A percentile compares a stretch with the other conserved stretches of the same genome.
phyloP scores from a whole-genome alignment of 2,113 vertebrate species.

The Sebastes fasciatus region DNA sequence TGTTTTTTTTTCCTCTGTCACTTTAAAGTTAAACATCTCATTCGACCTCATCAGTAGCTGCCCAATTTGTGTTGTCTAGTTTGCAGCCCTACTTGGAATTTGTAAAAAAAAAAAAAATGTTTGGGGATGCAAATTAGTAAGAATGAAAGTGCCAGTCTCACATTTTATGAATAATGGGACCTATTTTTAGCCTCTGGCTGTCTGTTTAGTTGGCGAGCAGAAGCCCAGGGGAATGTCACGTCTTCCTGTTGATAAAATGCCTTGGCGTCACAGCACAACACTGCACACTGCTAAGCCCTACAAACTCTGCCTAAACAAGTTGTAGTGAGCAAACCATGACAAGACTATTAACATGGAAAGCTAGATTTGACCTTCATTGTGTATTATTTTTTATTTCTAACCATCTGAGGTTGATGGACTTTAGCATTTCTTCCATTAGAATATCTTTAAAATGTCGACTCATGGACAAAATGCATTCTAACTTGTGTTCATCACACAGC shows the following conservation, averaged over 20 bases:
- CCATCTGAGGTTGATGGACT: neutral
- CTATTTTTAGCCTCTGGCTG: constrained; percentile 39
- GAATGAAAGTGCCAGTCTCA: constrained; percentile 52
- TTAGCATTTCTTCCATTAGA: constrained; percentile 5
- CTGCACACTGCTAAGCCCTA: constrained; percentile 31
- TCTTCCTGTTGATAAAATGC: constrained; percentile 72
- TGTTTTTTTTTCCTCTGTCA: neutral
- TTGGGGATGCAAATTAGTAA: constrained; percentile 29
- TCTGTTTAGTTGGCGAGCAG: constrained; percentile 25
- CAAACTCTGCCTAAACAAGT: constrained; percentile 1
- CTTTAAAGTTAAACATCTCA: constrained; percentile 20
- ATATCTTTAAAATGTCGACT: constrained; percentile 3
- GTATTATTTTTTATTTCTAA: constrained; percentile 3
- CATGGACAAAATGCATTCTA: constrained; percentile 11
- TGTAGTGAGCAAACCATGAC: constrained; percentile 5
- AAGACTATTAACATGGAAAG: constrained; percentile 22
- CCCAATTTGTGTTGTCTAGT: neutral
- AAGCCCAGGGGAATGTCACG: constrained; percentile 41
- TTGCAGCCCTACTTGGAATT: constrained; percentile 24
- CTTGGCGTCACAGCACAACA: constrained; percentile 55
- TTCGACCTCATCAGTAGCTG: neutral
- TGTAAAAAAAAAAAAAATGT: neutral
- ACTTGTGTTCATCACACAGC: constrained; percentile 4
- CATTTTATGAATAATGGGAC: constrained; percentile 30
- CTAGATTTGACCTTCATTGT: neutral